phyloP scores from a whole-genome alignment of 2,888 invertebrate genomes.

The Epirrhoe tristata region DNA sequence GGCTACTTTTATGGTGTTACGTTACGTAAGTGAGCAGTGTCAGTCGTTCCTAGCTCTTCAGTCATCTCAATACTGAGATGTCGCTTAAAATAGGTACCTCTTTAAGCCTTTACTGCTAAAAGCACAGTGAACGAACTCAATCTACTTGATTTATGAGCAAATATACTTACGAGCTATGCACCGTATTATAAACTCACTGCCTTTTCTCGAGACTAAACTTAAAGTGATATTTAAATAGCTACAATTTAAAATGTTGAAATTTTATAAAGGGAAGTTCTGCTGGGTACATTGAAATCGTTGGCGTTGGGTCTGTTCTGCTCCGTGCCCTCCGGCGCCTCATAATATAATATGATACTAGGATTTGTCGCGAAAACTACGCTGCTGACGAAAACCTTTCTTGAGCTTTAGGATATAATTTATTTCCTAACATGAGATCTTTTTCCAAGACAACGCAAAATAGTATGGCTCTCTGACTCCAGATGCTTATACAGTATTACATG shows the following conservation, averaged over 20 bases:
- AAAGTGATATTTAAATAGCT: constrained; percentile 23
- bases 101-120: neutral
- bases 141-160: constrained; percentile 18
- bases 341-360: constrained; percentile 45
- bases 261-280: constrained; percentile 51
- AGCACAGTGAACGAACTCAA: constrained; percentile 13
- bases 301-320: constrained; percentile 2
- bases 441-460: constrained; percentile 24
- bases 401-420: constrained; percentile 38
- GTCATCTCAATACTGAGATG: neutral
- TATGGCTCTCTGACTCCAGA: neutral
- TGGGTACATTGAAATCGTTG: constrained; percentile 31
- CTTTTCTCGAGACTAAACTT: constrained; percentile 7
- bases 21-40: too few relatives aligned
- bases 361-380: constrained; percentile 40
- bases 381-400: constrained; percentile 39
- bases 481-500: constrained; percentile 24
- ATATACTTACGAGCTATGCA: constrained; percentile 5
- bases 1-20: too few relatives aligned
- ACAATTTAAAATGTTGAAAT: constrained; percentile 42
- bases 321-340: constrained; percentile 44
- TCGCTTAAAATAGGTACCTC: neutral
- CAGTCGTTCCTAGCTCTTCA: neutral
- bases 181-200: constrained; percentile 2
- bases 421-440: constrained; percentile 38